Evolutionary conservation across 2,888 invertebrate species (phyloP).

Genomic region (Parnassius glacialis): DNA sequence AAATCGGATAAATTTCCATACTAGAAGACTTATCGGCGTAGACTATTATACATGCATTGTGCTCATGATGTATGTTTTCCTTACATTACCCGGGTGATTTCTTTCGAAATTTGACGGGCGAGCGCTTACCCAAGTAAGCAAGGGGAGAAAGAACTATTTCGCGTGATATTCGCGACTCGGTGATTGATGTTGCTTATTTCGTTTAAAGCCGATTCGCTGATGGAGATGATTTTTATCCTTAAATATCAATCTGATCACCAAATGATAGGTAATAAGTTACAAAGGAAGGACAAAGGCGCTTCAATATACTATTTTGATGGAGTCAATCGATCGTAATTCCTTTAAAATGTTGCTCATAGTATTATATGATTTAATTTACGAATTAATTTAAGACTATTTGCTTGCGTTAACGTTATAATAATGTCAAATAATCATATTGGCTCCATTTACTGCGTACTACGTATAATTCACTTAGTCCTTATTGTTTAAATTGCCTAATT

Average conservation of each 20-base stretch:
- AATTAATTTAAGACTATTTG: too few species aligned
- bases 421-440: too few species aligned
- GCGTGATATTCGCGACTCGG: slow-evolving; percentile 51
- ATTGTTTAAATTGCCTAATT: too few species aligned
- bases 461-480: too few species aligned
- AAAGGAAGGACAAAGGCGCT: background rate
- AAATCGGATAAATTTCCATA: slow-evolving; percentile 70
- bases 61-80: slow-evolving; percentile 72
- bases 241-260: slow-evolving; percentile 19
- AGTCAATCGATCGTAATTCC: background rate
- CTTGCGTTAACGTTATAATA: too few species aligned
- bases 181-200: slow-evolving; percentile 62
- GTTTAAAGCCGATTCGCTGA: slow-evolving; percentile 34
- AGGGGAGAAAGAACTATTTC: slow-evolving; percentile 52
- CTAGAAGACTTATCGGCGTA: slow-evolving; percentile 51
- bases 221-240: slow-evolving; percentile 25
- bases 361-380: too few species aligned
- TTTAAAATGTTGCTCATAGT: too few species aligned
- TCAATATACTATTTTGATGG: background rate
- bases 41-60: slow-evolving; percentile 69
- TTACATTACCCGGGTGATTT: slow-evolving; percentile 58
- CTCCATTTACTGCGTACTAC: too few species aligned
- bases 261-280: slow-evolving; percentile 13
- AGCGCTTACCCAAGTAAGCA: slow-evolving; percentile 29
- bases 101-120: slow-evolving; percentile 58